Evolutionary conservation across 2,113 vertebrate species (phyloP).

Genomic region (Zapus hudsonius): DNA sequence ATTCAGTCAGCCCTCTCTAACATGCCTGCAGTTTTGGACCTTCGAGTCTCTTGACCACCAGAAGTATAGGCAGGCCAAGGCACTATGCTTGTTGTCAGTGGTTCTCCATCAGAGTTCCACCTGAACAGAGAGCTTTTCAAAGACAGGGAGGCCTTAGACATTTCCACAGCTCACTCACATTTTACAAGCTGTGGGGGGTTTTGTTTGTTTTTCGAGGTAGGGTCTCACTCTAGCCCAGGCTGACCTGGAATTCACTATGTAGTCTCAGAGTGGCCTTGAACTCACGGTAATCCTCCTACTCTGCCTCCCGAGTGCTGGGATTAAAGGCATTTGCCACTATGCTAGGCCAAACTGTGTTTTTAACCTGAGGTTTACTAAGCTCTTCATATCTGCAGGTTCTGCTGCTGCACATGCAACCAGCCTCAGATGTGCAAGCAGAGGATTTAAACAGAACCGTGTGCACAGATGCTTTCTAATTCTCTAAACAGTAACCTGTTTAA

Average conservation of each 20-base stretch:
- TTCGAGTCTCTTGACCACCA: neutral
- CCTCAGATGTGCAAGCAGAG: neutral
- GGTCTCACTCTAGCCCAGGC: no score
- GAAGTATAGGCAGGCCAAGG: no score
- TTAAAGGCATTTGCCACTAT: no score
- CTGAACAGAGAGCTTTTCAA: conserved; percentile 18
- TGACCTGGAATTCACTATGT: no score
- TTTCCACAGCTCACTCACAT: neutral
- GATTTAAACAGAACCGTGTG: neutral
- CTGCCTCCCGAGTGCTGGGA: no score
- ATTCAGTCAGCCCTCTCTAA: neutral
- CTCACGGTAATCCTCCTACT: no score
- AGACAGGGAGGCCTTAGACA: neutral
- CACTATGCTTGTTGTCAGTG: no score
- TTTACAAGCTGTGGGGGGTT: neutral
- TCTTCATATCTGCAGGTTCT: neutral
- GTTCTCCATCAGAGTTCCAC: neutral
- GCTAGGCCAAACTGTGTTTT: neutral
- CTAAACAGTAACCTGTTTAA: neutral
- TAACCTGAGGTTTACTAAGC: neutral
- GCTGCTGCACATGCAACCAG: no score
- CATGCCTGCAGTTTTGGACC: neutral
- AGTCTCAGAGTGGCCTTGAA: no score
- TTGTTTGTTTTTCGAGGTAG: no score
- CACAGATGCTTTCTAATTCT: neutral